Percentiles rank a stretch among this genome's conserved stretches.
phyloP scores from a whole-genome alignment of 2,113 vertebrate species.

The Steatornis caripensis region DNA sequence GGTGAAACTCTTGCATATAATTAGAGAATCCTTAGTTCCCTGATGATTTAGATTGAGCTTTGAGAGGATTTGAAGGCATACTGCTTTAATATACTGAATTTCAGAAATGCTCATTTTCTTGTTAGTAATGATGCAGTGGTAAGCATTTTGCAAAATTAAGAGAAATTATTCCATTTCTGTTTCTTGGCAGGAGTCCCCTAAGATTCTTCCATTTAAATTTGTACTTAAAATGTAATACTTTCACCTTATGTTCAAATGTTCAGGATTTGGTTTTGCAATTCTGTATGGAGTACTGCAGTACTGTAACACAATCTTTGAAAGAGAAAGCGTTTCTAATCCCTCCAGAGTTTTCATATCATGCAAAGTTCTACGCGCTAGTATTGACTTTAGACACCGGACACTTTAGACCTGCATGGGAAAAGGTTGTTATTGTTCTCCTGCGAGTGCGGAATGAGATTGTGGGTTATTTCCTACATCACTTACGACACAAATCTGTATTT shows the following conservation, averaged over 20 bases:
- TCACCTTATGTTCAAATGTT: background rate
- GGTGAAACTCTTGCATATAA: slow-evolving; percentile 9
- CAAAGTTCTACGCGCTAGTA: background rate
- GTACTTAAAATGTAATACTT: background rate
- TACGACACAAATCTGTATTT: background rate
- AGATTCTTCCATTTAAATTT: background rate
- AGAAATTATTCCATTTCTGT: background rate
- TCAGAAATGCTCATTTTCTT: background rate
- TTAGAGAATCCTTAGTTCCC: background rate
- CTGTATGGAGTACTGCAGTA: background rate
- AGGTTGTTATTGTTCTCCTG: background rate
- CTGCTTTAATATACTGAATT: background rate
- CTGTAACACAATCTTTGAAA: background rate
- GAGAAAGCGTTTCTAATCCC: background rate
- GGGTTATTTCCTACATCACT: background rate
- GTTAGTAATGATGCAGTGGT: background rate
- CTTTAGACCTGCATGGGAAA: background rate
- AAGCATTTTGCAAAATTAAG: background rate
- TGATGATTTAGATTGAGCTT: background rate
- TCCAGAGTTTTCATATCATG: background rate
- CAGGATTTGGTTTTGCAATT: background rate
- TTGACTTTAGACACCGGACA: background rate
- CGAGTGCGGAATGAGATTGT: background rate
- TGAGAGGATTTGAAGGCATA: background rate
- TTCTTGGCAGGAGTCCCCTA: background rate